Evolutionary conservation across 2,113 vertebrate species (phyloP), one percentile per base, ranked within the genome.

Genomic region (Bubalus kerabau): DNA sequence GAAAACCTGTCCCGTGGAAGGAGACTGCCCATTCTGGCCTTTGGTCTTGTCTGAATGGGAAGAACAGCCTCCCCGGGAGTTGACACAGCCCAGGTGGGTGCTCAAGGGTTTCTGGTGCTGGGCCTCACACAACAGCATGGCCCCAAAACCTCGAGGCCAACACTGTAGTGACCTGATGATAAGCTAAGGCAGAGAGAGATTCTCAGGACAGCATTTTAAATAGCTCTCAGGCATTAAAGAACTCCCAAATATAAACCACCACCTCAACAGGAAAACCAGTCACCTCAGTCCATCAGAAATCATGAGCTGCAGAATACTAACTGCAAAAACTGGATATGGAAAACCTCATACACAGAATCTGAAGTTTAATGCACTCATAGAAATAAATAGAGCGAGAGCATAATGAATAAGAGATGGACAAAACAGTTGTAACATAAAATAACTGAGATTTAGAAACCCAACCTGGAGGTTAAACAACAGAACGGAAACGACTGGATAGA

Each of bases 401-500:
- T 48, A 17, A n/a, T 2, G 24, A 85, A 59, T 9, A 48, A 83
- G 59, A 56, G 17, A 62, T 40, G 36, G 67, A 40, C 36, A 23
- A 40, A 40, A 74, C 10, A 94, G 67, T n/a, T 48, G 32, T 43
- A 80, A 86, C 59, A 64, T 62, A 80, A 90, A 90, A 67, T n/a
- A 56, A 90, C 0, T 74, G 19, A 54, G 54, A 87, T 54, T 43
- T 43, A 74, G 59, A 86, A 90, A 40, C 21, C 19, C 54, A 62
- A 16, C 88, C 12, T n/a, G 23, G 56, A 59, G 67, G 90, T 43
- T 50, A 95, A 92, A 95, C 14, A 88, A 40, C 16, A 88, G 48
- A 78, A 54, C 8, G 12, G 57, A 67, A 85, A 78, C 2, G 32
- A 36, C 9, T 8, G 2, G 62, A 56, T 19, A 67, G 32, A 62